A percentile compares a stretch with the other conserved stretches of the same genome.
Evolutionary conservation across 2,113 vertebrate genomes (phyloP).

Genomic region (Gila orcuttii): DNA sequence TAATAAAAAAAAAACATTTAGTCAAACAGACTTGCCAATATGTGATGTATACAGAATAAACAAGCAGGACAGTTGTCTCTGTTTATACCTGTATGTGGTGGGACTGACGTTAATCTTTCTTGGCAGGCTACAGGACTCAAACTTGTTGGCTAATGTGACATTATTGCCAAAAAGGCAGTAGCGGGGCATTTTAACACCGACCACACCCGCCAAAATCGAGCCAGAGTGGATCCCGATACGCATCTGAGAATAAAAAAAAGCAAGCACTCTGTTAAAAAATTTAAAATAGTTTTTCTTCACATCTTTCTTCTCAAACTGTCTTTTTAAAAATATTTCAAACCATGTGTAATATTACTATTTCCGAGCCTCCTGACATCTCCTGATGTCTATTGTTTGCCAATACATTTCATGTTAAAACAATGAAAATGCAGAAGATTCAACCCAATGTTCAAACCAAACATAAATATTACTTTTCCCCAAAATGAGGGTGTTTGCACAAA

Average conservation of each 20-base stretch:
- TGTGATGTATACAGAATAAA: neutral
- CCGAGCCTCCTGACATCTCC: neutral
- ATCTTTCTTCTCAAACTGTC: neutral
- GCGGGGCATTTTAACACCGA: slow-evolving; percentile 98
- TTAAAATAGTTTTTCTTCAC: neutral
- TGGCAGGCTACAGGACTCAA: slow-evolving; percentile 93
- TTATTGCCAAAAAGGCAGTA: slow-evolving; percentile 99
- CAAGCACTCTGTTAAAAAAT: neutral
- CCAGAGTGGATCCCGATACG: slow-evolving; percentile 96
- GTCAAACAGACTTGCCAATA: neutral
- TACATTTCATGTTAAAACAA: neutral
- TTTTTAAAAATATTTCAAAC: neutral
- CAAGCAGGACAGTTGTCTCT: neutral
- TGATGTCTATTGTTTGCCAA: neutral
- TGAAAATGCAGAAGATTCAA: neutral
- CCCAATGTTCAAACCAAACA: neutral
- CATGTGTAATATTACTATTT: neutral
- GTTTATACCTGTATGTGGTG: slow-evolving; percentile 89
- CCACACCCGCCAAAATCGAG: slow-evolving; percentile 94
- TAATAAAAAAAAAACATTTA: neutral
- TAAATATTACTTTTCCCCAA: neutral
- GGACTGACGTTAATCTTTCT: slow-evolving; percentile 95
- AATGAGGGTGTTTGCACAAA: neutral
- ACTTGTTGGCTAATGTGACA: slow-evolving; percentile 97
- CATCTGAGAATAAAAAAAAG: slow-evolving; percentile 79